phyloP scores from a whole-genome alignment of 2,797 vertebrate species.

The Cuculus canorus region DNA sequence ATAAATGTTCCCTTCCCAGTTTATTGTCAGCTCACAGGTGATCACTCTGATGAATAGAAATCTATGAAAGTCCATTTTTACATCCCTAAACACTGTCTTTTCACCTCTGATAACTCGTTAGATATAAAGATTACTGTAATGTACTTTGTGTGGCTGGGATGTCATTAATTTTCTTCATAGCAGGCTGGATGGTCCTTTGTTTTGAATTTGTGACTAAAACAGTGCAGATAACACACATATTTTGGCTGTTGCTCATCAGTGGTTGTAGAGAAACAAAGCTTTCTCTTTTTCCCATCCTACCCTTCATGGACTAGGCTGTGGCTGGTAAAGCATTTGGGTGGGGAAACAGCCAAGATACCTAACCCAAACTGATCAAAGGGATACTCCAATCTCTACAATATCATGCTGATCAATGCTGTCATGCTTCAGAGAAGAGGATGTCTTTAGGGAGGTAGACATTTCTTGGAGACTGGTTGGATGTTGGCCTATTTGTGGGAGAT shows the following conservation, averaged over 20 bases:
- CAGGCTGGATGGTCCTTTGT: rapidly evolving
- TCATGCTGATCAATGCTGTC: neutral
- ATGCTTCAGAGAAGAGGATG: neutral
- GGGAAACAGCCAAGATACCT: neutral
- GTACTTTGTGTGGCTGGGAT: neutral
- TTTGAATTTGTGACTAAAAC: neutral
- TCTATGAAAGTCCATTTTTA: neutral
- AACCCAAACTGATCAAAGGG: neutral
- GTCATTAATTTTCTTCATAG: neutral
- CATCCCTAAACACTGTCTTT: neutral
- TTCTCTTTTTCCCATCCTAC: neutral
- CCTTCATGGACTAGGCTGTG: neutral
- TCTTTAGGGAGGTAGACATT: neutral
- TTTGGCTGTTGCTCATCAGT: neutral
- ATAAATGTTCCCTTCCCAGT: neutral
- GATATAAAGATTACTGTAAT: neutral
- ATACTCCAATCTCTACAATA: neutral
- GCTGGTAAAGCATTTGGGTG: neutral
- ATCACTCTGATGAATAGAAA: neutral
- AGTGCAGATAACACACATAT: neutral
- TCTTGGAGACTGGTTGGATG: neutral
- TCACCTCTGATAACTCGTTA: neutral
- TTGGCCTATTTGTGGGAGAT: neutral
- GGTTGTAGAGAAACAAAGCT: neutral
- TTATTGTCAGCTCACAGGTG: neutral